These are phyloP conservation scores for Sphyrna mokarran DNA, from an alignment of 2,113 vertebrate genomes.

Conservation along the genomic window DNA sequence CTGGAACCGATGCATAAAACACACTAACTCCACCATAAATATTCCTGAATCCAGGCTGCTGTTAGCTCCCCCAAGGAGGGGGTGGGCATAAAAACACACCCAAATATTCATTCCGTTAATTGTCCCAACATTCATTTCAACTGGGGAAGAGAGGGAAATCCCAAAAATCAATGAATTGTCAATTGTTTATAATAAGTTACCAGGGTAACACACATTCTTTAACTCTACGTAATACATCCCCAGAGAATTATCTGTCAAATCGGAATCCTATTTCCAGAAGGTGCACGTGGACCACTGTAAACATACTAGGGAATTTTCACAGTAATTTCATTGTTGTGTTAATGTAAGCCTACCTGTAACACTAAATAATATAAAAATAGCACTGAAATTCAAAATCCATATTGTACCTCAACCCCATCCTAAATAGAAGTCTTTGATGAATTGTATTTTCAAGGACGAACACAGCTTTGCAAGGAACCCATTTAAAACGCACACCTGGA, in stretches of 20 bases:
- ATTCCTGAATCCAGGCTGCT: not conserved
- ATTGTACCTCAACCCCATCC: not conserved
- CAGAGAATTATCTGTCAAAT: not conserved
- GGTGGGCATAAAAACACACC: not conserved
- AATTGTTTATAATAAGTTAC: not conserved
- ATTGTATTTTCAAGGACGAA: not conserved
- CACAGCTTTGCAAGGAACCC: not conserved
- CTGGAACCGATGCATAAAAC: not conserved
- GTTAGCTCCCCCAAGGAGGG: not conserved
- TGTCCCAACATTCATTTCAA: not conserved
- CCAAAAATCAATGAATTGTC: too few species aligned
- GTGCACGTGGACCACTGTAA: not conserved
- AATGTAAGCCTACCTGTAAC: too few species aligned
- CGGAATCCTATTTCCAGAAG: not conserved
- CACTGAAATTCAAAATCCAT: not conserved
- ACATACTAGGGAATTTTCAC: not conserved
- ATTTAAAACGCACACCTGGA: not conserved
- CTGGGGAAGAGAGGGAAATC: too few species aligned
- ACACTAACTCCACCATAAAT: not conserved
- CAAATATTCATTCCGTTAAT: not conserved
- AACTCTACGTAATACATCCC: too few species aligned
- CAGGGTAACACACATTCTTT: too few species aligned
- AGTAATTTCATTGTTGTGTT: too few species aligned
- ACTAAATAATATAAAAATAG: too few species aligned
- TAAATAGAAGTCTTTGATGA: not conserved